Evolutionary conservation across 92 coral and sea anemone genomes (phyloP), one percentile per base, ranked within the genome.

Genomic region (Pocillopora grandis): DNA sequence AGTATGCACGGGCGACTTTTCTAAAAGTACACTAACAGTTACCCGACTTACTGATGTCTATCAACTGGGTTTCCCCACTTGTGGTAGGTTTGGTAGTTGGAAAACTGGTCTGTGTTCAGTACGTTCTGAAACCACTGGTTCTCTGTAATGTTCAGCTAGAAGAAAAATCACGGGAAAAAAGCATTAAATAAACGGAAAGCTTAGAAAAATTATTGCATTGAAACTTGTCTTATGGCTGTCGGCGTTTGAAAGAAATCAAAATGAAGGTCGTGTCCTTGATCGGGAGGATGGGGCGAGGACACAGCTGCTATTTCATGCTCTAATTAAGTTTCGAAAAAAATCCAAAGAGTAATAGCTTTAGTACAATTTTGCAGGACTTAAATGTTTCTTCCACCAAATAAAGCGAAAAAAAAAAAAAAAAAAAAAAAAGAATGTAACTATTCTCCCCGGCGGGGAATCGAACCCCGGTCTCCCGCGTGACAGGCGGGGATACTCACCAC

Each of bases 381-480:
- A 58, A 9, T 0, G 61, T 58, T 59, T 59, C 62, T 59, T 59
- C 10, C 16, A 31, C 20, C 9, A 2, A 5, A 0, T 2, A 1
- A 33, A 13, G 31, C 31, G 27, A 33, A 12, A 68, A 70, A 9
- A 9, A 37, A 70, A 33, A 35, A 15, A 33, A 68, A 14, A 12
- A 68, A 70, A 9, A 17, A 37, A 36, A 33, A 35, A 15, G 36
- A 64, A n/a, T 0, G 0, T 5, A 0, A 23, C 27, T 0, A 20
- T 1, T 78, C 94, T 90, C 94, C 97, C 97, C 94, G 97, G 92
- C 94, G 94, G 94, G 94, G 95, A 93, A 91, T 93, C 93, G 97
- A 93, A 93, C 95, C 97, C 97, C 95, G 95, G 97, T 93, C 95
- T 93, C 97, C 94, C 95, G 97, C 97, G 93, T 93, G 97, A 93